phyloP scores from a whole-genome alignment of 2,113 vertebrate genomes.

The Gorsachius goisagi region DNA sequence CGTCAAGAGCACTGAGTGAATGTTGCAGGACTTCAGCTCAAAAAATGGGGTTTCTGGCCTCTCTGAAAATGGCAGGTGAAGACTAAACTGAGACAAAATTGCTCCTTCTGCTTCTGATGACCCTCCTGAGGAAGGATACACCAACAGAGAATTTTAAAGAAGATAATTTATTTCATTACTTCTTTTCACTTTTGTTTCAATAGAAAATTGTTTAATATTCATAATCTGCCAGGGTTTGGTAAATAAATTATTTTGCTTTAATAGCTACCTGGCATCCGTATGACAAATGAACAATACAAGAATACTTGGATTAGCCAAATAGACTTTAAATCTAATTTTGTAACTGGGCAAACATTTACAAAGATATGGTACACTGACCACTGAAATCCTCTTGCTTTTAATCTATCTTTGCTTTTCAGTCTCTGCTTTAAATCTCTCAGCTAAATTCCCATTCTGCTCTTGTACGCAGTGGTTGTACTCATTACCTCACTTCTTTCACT shows the following conservation, averaged over 20 bases:
- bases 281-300: neutral
- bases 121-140: neutral
- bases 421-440: neutral
- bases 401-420: neutral
- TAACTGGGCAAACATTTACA: neutral
- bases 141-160: neutral
- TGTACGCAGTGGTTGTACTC: neutral
- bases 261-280: neutral
- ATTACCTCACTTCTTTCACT: neutral
- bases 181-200: neutral
- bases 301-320: neutral
- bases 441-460: neutral
- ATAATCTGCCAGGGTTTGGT: neutral
- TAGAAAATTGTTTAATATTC: neutral
- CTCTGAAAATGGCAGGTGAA: neutral
- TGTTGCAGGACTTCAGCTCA: neutral
- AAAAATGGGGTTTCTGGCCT: neutral
- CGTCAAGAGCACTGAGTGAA: neutral
- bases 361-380: neutral
- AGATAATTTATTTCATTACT: neutral
- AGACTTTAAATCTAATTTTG: neutral
- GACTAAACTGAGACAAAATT: neutral
- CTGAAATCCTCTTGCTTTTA: neutral
- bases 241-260: neutral
- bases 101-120: neutral